A percentile compares a stretch with the other conserved stretches of the same genome.
Conservation (phyloP, 2,113 vertebrate genomes). For the Sigmodon hispidus region DNA sequence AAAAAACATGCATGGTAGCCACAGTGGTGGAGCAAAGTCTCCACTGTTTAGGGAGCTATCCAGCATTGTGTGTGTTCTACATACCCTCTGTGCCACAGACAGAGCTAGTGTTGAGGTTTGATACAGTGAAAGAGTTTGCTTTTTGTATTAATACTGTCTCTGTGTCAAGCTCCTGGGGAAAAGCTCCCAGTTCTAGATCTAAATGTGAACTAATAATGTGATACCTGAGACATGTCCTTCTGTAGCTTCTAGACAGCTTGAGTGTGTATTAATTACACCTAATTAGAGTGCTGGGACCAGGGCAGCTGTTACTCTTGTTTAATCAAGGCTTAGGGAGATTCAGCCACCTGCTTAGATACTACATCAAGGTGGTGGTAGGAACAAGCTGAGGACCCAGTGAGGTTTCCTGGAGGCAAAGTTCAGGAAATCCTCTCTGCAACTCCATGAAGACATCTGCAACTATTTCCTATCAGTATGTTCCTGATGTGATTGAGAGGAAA, state of each 20-base stretch:
- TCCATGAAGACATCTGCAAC: background rate
- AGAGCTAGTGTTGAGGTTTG: background rate
- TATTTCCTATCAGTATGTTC: background rate
- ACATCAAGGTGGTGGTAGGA: background rate
- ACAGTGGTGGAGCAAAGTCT: background rate
- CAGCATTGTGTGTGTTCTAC: background rate
- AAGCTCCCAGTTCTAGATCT: background rate
- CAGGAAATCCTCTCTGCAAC: background rate
- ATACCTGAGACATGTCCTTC: background rate
- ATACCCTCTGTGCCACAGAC: background rate
- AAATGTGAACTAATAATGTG: background rate
- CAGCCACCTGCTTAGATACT: background rate
- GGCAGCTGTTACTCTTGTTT: background rate
- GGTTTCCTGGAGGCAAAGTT: conserved; percentile 18
- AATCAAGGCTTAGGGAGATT: background rate
- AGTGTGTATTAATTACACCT: background rate
- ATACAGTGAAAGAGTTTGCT: background rate
- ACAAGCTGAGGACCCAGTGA: background rate
- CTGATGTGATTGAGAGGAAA: background rate
- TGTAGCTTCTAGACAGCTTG: conserved; percentile 9
- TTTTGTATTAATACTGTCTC: background rate
- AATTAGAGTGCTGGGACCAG: background rate
- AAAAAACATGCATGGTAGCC: too few species aligned
- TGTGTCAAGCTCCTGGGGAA: background rate
- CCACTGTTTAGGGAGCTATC: background rate